Conservation (phyloP, 2,113 vertebrate species). For the Microtus oregoni region DNA sequence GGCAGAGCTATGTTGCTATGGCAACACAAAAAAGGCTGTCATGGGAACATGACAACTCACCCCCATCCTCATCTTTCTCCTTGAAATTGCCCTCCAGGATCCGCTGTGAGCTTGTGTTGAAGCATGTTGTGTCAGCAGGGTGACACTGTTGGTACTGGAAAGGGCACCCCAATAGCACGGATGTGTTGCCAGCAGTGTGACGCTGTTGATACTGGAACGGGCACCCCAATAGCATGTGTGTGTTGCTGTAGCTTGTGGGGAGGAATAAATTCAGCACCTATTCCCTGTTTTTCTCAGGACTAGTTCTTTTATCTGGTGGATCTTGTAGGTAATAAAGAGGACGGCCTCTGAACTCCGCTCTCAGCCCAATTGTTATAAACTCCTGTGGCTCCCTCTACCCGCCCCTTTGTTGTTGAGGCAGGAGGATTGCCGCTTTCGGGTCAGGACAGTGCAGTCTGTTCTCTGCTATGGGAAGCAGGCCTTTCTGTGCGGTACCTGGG, state of each 20-base stretch:
- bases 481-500: not conserved
- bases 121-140: not conserved
- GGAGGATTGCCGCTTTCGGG: not conserved
- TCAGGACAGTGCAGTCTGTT: not conserved
- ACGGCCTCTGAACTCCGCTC: not conserved
- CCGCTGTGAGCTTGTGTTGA: not conserved
- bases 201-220: not conserved
- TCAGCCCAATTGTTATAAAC: not conserved
- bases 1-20: constrained; percentile 65
- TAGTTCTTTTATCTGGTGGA: not conserved
- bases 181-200: not conserved
- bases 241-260: not conserved
- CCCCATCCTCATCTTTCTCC: constrained; percentile 6
- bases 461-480: not conserved
- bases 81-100: not conserved
- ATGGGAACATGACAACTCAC: not conserved
- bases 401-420: not conserved
- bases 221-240: not conserved
- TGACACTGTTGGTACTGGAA: not conserved
- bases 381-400: not conserved
- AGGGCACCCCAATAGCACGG: not conserved
- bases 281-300: not conserved
- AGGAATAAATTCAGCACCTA: not conserved
- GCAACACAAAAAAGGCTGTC: constrained; percentile 40
- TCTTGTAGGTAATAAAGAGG: not conserved